These are phyloP conservation scores for Pristionchus arcanus DNA, from an alignment of 2,888 invertebrate genomes.

Conservation along the genomic window DNA sequence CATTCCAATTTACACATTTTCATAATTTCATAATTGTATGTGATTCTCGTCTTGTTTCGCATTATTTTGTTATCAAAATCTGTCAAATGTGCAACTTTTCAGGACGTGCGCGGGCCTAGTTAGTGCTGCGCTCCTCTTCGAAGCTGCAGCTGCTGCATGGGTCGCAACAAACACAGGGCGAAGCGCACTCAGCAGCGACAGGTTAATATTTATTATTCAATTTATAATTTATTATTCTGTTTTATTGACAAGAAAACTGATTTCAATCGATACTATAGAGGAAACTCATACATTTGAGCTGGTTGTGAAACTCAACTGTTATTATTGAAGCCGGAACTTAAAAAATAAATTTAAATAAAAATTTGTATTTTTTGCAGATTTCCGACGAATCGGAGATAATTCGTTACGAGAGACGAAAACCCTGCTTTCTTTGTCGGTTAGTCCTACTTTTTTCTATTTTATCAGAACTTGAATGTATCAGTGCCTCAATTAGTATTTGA, in stretches of 20 bases:
- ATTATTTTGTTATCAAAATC: no score
- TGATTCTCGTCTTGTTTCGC: no score
- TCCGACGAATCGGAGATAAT: neutral
- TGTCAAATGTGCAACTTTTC: neutral
- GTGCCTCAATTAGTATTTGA: no score
- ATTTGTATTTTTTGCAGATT: neutral
- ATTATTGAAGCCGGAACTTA: neutral
- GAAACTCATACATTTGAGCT: neutral
- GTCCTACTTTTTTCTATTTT: neutral
- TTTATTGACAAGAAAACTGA: neutral
- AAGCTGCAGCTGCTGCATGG: neutral
- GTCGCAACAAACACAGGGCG: neutral
- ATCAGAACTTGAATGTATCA: no score
- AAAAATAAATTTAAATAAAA: neutral
- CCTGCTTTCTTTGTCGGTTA: slow-evolving; percentile 26
- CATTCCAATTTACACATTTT: no score
- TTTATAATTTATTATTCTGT: no score
- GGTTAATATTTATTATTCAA: neutral
- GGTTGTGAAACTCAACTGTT: neutral
- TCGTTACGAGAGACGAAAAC: slow-evolving; percentile 13
- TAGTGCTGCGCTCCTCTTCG: slow-evolving; percentile 12
- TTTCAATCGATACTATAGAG: neutral
- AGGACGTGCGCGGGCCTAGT: slow-evolving; percentile 4
- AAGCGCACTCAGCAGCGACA: slow-evolving; percentile 16
- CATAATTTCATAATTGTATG: no score